phyloP scores from a whole-genome alignment of 2,113 vertebrate species.

The Lethenteron camtschaticum region DNA sequence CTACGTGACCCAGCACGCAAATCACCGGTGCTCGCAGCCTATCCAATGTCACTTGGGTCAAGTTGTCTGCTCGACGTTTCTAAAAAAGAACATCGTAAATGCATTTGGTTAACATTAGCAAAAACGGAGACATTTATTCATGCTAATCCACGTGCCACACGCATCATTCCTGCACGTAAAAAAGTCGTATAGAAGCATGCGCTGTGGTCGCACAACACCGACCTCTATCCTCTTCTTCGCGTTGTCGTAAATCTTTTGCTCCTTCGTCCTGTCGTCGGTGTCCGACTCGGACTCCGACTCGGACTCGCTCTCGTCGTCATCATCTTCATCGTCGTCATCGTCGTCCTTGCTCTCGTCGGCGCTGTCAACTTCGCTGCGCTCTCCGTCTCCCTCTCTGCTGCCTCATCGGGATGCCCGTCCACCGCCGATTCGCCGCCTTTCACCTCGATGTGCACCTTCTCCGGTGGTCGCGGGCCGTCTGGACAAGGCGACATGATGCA shows the following conservation, averaged over 20 bases:
- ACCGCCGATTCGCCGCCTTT: too few species aligned
- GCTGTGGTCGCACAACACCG: slow-evolving; percentile 7
- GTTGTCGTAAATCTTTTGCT: slow-evolving; percentile 63
- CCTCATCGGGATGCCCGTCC: neutral
- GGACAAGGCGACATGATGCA: too few species aligned
- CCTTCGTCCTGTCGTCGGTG: slow-evolving; percentile 66
- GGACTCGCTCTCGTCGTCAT: slow-evolving; percentile 38
- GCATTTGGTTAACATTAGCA: neutral
- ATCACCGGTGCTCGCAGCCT: slow-evolving; percentile 62
- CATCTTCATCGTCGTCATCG: slow-evolving; percentile 14
- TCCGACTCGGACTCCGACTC: slow-evolving; percentile 51
- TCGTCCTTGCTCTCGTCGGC: slow-evolving; percentile 18
- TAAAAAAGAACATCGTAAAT: slow-evolving; percentile 16
- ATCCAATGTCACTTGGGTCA: slow-evolving; percentile 48
- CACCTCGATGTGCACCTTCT: too few species aligned
- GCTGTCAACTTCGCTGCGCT: slow-evolving; percentile 15
- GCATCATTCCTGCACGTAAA: neutral
- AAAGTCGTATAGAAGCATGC: neutral
- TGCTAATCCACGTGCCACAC: neutral
- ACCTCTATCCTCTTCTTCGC: slow-evolving; percentile 89
- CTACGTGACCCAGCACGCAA: slow-evolving; percentile 86
- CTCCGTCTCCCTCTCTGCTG: neutral
- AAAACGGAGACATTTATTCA: too few species aligned
- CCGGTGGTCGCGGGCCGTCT: too few species aligned
- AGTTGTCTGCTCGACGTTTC: slow-evolving; percentile 68